Evolutionary conservation across 1,140 invertebrate species (phyloP).

Genomic region (Rhagoletis zephyria): DNA sequence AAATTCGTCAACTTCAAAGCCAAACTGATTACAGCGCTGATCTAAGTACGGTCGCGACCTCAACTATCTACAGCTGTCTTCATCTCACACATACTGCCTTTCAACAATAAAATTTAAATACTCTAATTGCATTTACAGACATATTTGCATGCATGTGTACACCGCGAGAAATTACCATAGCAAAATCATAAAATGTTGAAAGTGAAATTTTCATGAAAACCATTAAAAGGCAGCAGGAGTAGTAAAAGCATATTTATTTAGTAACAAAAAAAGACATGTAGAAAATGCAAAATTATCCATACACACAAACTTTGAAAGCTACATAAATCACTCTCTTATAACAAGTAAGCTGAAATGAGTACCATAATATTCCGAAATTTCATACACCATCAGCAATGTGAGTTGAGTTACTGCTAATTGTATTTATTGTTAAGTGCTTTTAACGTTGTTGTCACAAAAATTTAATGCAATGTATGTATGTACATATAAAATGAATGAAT

Average conservation of each 20-base stretch:
- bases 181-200: constrained; percentile 51
- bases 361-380: neutral
- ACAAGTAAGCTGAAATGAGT: neutral
- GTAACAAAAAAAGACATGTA: neutral
- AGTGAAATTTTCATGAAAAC: neutral
- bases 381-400: neutral
- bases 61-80: neutral
- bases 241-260: neutral
- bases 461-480: neutral
- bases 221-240: neutral
- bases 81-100: constrained; percentile 12
- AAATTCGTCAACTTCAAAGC: constrained; percentile 92
- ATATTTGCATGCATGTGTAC: neutral
- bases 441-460: neutral
- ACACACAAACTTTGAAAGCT: too few relatives aligned
- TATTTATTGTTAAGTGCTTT: neutral
- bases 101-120: neutral
- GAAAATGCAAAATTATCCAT: neutral
- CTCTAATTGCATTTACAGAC: constrained; percentile 23
- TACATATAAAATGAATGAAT: neutral
- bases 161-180: constrained; percentile 29
- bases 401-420: neutral
- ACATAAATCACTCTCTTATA: neutral
- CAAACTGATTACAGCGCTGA: constrained; percentile 88
- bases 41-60: constrained; percentile 75